A percentile compares a stretch with the other conserved stretches of the same genome.
Evolutionary conservation across 1,140 invertebrate genomes (phyloP).

Genomic region (Orius insidiosus): DNA sequence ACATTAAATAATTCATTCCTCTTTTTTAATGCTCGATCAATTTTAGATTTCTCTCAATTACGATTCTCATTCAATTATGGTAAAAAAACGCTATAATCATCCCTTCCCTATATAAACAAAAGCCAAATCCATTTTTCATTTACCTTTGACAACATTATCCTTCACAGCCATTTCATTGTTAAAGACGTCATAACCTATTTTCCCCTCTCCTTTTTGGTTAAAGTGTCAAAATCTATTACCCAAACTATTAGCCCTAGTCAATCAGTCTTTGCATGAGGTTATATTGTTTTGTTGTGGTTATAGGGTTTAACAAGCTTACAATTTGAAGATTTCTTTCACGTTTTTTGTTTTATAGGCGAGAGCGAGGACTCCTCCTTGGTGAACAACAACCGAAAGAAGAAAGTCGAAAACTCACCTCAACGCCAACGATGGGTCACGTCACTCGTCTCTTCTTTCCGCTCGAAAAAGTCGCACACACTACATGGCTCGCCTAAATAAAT

Average conservation of each 20-base stretch:
- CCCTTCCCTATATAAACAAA: neutral
- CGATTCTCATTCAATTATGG: neutral
- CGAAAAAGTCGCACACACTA: conserved; percentile 9
- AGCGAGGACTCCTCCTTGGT: conserved; percentile 9
- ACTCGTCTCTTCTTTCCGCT: conserved; percentile 13
- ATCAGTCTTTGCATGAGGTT: neutral
- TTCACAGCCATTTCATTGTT: too few relatives aligned
- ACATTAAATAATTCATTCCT: too few relatives aligned
- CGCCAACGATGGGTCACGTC: conserved; percentile 12
- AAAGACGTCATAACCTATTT: neutral
- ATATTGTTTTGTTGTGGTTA: neutral
- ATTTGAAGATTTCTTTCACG: neutral
- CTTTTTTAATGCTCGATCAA: too few relatives aligned
- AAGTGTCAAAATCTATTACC: too few relatives aligned
- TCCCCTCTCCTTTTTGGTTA: neutral
- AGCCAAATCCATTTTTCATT: neutral
- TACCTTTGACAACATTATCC: too few relatives aligned
- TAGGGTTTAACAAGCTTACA: neutral
- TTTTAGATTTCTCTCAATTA: too few relatives aligned
- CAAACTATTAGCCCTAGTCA: too few relatives aligned
- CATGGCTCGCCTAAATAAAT: conserved; percentile 4
- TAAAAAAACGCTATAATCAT: neutral
- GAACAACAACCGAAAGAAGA: conserved; percentile 14
- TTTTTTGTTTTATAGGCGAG: conserved; percentile 3
- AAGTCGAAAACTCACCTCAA: conserved; percentile 7